Percentiles rank a stretch among this genome's conserved stretches.
phyloP scores from a whole-genome alignment of 2,797 vertebrate species.

The Phataginus tetradactyla region DNA sequence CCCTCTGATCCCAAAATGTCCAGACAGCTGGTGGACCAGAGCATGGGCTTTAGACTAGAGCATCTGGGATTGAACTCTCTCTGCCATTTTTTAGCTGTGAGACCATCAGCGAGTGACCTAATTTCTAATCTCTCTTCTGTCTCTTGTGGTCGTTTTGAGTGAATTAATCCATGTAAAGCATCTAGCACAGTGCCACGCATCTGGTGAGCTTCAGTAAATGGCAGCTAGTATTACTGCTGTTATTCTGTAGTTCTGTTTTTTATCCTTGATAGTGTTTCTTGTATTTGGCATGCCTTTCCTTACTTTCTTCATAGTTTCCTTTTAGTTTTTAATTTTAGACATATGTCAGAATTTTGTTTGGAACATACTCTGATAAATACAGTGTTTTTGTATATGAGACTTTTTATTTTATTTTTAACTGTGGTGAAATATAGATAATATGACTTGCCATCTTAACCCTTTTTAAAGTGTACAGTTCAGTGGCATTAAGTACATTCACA shows the following conservation, averaged over 20 bases:
- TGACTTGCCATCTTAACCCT: background rate
- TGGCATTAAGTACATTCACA: too few species aligned
- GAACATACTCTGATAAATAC: background rate
- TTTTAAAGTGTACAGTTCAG: background rate
- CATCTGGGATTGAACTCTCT: background rate
- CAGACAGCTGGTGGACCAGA: background rate
- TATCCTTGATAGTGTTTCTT: background rate
- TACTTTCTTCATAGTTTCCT: background rate
- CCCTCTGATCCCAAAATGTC: background rate
- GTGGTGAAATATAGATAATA: background rate
- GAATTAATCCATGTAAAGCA: background rate
- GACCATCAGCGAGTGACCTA: background rate
- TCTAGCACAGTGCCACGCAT: background rate
- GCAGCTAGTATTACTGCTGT: background rate
- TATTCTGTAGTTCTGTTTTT: background rate
- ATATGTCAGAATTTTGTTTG: background rate
- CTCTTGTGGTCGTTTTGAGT: background rate
- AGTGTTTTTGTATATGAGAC: background rate
- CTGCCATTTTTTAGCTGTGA: background rate
- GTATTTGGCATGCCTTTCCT: background rate
- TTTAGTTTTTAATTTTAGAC: conserved; percentile 24
- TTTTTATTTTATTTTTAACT: background rate
- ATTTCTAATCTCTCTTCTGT: background rate
- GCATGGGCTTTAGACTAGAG: background rate
- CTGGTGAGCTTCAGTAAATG: background rate